A percentile compares a stretch with the other conserved stretches of the same genome.
These are phyloP conservation scores for Felis chaus DNA, from an alignment of 2,113 vertebrate species.

Conservation along the genomic window DNA sequence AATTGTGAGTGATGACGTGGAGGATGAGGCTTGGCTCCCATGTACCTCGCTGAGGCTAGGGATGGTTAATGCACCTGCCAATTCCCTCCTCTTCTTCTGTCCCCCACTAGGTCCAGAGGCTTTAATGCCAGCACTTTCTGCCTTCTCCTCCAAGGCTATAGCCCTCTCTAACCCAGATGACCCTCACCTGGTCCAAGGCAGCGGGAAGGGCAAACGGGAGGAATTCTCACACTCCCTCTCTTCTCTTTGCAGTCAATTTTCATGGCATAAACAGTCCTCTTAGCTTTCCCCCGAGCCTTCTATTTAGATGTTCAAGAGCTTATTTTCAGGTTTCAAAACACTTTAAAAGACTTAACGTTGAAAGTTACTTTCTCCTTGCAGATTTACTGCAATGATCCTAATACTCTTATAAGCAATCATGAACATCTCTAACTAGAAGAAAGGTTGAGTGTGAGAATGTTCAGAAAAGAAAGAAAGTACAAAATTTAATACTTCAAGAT, in stretches of 20 bases:
- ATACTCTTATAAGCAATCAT: not conserved
- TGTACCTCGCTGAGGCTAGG: not conserved
- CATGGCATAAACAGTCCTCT: not conserved
- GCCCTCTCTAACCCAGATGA: not conserved
- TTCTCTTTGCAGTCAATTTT: not conserved
- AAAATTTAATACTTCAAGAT: not conserved
- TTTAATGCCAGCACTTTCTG: not conserved
- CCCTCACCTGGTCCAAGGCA: not conserved
- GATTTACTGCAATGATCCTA: not conserved
- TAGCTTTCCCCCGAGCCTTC: not conserved
- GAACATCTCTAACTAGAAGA: not conserved
- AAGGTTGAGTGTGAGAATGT: not conserved
- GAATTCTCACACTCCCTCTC: not conserved
- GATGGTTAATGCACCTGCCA: not conserved
- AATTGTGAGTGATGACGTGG: not conserved
- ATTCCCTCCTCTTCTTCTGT: not conserved
- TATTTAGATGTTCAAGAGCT: not conserved
- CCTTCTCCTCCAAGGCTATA: not conserved
- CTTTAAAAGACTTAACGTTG: not conserved
- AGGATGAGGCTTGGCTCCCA: not conserved
- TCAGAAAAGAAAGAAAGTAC: not conserved
- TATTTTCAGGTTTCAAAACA: slow-evolving; percentile 12
- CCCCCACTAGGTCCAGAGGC: not conserved
- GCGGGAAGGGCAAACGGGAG: not conserved
- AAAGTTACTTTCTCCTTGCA: not conserved